phyloP scores from a whole-genome alignment of 2,113 vertebrate genomes.

The Cebus imitator region DNA sequence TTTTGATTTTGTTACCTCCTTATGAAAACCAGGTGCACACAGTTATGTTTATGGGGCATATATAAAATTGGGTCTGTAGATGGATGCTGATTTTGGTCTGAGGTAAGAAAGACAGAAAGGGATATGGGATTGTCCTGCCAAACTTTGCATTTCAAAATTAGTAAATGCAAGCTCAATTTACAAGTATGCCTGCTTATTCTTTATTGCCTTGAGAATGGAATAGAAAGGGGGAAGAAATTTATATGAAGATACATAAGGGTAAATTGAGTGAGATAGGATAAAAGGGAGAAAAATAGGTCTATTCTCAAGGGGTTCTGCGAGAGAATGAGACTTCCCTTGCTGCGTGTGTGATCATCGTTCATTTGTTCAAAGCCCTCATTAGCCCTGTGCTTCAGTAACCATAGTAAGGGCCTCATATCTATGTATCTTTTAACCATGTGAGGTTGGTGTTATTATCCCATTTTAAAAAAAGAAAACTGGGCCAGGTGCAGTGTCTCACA shows the following conservation, averaged over 20 bases:
- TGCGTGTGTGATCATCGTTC: rapidly evolving
- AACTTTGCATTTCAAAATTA: neutral
- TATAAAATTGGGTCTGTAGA: neutral
- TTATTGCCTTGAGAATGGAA: neutral
- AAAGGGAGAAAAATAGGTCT: neutral
- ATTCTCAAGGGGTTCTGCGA: neutral
- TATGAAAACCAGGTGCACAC: neutral
- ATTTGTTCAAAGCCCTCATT: neutral
- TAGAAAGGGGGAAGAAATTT: neutral
- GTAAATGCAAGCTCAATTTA: neutral
- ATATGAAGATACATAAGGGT: neutral
- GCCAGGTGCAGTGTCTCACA: neutral
- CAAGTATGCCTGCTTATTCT: neutral
- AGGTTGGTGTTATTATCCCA: neutral
- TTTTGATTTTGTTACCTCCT: neutral
- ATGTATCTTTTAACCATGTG: neutral
- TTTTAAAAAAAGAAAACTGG: neutral
- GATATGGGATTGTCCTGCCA: neutral
- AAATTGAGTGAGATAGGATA: neutral
- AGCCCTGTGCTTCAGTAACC: neutral
- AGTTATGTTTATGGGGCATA: neutral
- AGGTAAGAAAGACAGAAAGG: slow-evolving; percentile 2
- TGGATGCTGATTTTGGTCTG: neutral
- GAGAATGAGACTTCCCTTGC: neutral
- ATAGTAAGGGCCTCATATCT: neutral